Base-by-base conservation (phyloP, 2,888 invertebrate species). In the Adineta ricciae region DNA sequence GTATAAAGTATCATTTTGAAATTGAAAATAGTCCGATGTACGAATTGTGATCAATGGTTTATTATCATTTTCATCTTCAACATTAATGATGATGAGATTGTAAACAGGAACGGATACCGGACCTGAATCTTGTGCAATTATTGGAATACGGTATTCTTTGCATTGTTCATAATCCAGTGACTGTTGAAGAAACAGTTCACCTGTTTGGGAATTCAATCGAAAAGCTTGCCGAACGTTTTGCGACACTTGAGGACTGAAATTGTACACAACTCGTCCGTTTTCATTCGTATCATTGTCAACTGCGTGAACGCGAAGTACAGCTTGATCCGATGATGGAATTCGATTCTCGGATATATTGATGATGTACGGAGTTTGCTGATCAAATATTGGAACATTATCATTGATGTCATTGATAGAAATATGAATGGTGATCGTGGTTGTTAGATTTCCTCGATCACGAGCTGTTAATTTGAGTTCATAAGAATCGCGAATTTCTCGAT, bases 341-440 rank as follows among this genome's bases (percentile, higher is more conserved):
- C 7, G 21, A 41, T 38, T 41, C 41, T 78, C 78, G 0, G 78
- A 78, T 5, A 78, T 78, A 41, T 78, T 78, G 21, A 78, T 24
- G 21, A 78, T 41, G 41, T 78, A 78, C 2, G 78, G 41, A 38
- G 16, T 41, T 24, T 5, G 5, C 41, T 78, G 38, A 41, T 78
- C 78, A 78, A 78, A 78, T 38, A 78, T 41, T 9, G 78, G 85
- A 46, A 52, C 52, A 52, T 84, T 72, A 52, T 85, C 54, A 41
- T 85, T 73, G 24, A 84, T 52, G 19, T 85, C 85, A 46, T 73
- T 83, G 9, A 85, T 83, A 24, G 52, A 49, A 0, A 85, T 38
- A 32, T 84, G 27, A 24, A 85, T 16, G 7, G 46, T 21, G 7
- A 73, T 52, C n/a, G 50, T 78, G 14, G 49, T 46, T 4, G 84